Conservation (phyloP, 2,797 vertebrate species). For the Eulemur rubriventer region DNA sequence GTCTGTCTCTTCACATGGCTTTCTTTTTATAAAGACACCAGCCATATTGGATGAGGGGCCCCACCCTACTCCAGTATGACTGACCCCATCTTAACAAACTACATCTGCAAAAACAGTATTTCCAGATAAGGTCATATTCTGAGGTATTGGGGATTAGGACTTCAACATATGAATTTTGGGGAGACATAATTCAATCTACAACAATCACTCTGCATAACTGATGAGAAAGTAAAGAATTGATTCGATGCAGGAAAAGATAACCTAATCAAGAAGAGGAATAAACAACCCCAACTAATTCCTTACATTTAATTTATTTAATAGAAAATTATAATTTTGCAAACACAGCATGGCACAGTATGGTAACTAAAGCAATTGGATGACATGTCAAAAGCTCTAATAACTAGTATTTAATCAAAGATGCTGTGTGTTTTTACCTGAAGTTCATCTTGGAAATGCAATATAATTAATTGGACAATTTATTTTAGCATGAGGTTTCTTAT, state of each 20-base stretch:
- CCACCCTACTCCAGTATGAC: too few species aligned
- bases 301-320: not conserved
- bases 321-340: constrained; percentile 33
- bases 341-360: not conserved
- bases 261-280: constrained; percentile 26
- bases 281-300: not conserved
- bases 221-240: not conserved
- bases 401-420: not conserved
- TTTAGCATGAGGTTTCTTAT: not conserved
- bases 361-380: not conserved
- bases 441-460: not conserved
- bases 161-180: not conserved
- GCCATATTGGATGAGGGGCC: not conserved
- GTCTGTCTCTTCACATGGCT: not conserved
- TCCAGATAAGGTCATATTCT: not conserved
- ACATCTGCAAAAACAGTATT: not conserved
- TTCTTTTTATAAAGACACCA: not conserved
- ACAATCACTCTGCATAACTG: not conserved
- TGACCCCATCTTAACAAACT: not conserved
- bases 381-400: not conserved
- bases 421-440: not conserved
- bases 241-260: not conserved
- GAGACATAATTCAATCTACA: not conserved
- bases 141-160: not conserved
- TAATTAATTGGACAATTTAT: not conserved